Evolutionary conservation across 2,888 invertebrate species (phyloP).

Genomic region (Rhingia rostrata): DNA sequence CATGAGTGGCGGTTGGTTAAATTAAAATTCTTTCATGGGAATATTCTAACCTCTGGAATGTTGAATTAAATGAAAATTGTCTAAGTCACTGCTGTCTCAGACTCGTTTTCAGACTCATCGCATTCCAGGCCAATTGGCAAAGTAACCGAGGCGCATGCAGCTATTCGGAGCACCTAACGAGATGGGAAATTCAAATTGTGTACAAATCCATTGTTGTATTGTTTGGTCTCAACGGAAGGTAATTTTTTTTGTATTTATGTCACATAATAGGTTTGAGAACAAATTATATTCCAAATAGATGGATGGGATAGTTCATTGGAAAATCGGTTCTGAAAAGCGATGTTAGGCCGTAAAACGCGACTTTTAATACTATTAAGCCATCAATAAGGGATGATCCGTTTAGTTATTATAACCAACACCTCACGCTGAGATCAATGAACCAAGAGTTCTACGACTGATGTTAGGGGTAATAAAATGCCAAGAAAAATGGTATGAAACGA

Average conservation of each 20-base stretch:
- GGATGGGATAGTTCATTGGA: background rate
- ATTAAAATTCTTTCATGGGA: slow-evolving; percentile 68
- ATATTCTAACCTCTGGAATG: slow-evolving; percentile 73
- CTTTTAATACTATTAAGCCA: slow-evolving; percentile 23
- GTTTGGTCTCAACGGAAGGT: slow-evolving; percentile 12
- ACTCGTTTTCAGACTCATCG: slow-evolving; percentile 72
- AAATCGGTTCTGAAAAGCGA: background rate
- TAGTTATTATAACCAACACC: slow-evolving; percentile 23
- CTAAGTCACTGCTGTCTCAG: slow-evolving; percentile 66
- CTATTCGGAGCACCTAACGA: slow-evolving; percentile 58
- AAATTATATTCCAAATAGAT: background rate
- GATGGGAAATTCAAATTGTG: slow-evolving; percentile 65
- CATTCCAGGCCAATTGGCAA: slow-evolving; percentile 73
- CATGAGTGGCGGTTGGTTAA: slow-evolving; percentile 40
- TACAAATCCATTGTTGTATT: slow-evolving; percentile 58
- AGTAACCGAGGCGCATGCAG: slow-evolving; percentile 35
- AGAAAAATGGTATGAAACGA: slow-evolving; percentile 29
- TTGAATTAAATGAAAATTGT: slow-evolving; percentile 72
- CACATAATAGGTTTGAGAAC: slow-evolving; percentile 14
- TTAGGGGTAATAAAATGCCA: slow-evolving; percentile 18
- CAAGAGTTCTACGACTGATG: background rate
- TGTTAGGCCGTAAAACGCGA: too few species aligned
- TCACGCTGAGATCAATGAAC: slow-evolving; percentile 54
- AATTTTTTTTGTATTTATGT: slow-evolving; percentile 41
- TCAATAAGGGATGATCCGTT: slow-evolving; percentile 18